These are phyloP conservation scores for Chaetodon auriga DNA, from an alignment of 2,113 vertebrate species.

Conservation along the genomic window DNA sequence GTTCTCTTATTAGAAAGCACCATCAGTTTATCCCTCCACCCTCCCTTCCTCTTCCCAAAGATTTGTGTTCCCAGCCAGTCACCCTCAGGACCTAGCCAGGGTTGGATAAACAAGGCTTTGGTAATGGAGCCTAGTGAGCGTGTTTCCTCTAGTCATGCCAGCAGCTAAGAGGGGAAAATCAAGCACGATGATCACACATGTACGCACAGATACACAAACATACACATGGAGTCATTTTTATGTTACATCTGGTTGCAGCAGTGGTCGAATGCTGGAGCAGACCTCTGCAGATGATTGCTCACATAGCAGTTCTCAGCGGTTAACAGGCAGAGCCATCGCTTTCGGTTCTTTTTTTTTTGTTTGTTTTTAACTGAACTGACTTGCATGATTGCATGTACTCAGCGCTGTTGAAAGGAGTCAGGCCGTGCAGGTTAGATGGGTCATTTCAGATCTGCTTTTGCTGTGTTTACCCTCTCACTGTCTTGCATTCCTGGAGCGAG, in stretches of 20 bases:
- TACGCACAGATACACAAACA: conserved; percentile 31
- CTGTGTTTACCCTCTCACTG: conserved; percentile 32
- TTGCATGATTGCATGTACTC: not conserved
- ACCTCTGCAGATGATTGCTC: conserved; percentile 16
- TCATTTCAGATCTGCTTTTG: conserved; percentile 31
- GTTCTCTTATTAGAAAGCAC: conserved; percentile 59
- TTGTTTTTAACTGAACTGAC: not conserved
- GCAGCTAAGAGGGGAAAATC: conserved; percentile 69
- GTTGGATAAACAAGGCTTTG: conserved; percentile 80
- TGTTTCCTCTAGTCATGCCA: conserved; percentile 80
- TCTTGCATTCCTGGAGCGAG: not conserved
- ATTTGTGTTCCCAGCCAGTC: conserved; percentile 69
- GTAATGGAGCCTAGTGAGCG: conserved; percentile 79
- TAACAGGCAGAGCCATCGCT: not conserved
- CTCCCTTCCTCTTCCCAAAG: conserved; percentile 66
- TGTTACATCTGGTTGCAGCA: conserved; percentile 32
- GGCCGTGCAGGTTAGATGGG: conserved; percentile 22
- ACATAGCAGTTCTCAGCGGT: not conserved
- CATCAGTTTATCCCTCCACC: conserved; percentile 50
- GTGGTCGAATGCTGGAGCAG: conserved; percentile 1
- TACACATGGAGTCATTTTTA: conserved; percentile 44
- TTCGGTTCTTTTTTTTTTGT: not conserved
- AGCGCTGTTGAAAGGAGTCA: conserved; percentile 27
- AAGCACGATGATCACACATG: conserved; percentile 43
- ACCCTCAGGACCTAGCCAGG: conserved; percentile 81